Conservation (phyloP, 2,797 vertebrate genomes). For the Acrocephalus scirpaceus region DNA sequence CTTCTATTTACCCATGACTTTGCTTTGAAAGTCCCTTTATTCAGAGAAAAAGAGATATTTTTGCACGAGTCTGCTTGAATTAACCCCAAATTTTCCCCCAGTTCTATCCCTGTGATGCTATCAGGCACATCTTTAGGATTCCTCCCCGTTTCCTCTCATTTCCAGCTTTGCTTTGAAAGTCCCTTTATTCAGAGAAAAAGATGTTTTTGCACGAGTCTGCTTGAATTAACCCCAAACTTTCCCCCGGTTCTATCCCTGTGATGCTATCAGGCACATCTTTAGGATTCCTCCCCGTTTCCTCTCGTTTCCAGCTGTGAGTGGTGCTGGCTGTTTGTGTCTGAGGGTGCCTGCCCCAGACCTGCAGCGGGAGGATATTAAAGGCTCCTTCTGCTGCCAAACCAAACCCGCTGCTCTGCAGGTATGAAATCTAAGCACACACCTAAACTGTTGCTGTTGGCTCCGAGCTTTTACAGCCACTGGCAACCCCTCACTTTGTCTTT, state of each 20-base stretch:
- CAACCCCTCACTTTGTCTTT: neutral
- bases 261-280: neutral
- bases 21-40: neutral
- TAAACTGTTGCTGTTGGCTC: neutral
- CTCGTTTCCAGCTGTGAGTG: neutral
- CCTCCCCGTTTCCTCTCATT: fast-evolving
- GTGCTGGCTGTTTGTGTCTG: neutral
- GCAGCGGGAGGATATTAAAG: neutral
- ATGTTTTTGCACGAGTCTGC: neutral
- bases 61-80: neutral
- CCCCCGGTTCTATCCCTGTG: neutral
- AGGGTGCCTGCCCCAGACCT: neutral
- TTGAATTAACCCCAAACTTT: neutral
- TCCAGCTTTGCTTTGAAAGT: neutral
- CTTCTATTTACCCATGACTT: neutral
- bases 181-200: neutral
- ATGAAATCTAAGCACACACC: neutral
- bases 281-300: neutral
- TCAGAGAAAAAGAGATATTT: neutral
- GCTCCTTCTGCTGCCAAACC: neutral
- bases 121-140: neutral
- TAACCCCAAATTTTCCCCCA: neutral
- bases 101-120: neutral
- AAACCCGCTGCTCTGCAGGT: neutral
- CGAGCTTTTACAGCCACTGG: neutral